These are phyloP conservation scores for Syngnathoides biaculeatus DNA, from an alignment of 2,113 vertebrate species.

Conservation along the genomic window DNA sequence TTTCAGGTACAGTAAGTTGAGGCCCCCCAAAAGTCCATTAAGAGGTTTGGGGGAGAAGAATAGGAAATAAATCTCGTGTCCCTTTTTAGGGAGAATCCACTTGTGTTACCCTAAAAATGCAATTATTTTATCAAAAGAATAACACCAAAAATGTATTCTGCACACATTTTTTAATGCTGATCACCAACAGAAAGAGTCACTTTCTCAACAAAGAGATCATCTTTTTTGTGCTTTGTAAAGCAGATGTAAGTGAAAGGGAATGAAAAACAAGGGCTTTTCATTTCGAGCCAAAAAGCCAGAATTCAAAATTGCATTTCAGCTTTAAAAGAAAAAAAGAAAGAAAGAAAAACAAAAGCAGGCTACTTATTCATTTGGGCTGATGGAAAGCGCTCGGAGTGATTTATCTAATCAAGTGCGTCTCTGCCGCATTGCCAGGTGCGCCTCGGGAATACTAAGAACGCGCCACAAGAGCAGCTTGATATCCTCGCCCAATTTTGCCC, in stretches of 20 bases:
- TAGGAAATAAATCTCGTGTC: too few relatives aligned
- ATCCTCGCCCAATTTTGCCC: background rate
- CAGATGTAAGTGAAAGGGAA: background rate
- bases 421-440: constrained; percentile 1
- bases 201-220: background rate
- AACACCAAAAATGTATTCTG: background rate
- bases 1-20: background rate
- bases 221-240: background rate
- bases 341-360: background rate
- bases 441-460: background rate
- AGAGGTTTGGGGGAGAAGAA: too few relatives aligned
- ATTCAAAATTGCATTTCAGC: background rate
- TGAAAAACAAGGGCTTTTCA: background rate
- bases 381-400: background rate
- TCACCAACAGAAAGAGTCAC: background rate
- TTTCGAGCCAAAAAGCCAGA: background rate
- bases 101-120: too few relatives aligned
- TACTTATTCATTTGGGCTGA: background rate
- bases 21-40: too few relatives aligned
- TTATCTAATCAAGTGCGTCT: constrained; percentile 1
- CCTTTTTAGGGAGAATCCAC: too few relatives aligned
- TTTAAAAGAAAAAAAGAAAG: background rate
- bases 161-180: background rate
- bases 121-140: background rate
- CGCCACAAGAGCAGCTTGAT: background rate